Percentiles rank a stretch among this genome's conserved stretches.
Evolutionary conservation across 2,113 vertebrate species (phyloP).

Genomic region (Zingel zingel): DNA sequence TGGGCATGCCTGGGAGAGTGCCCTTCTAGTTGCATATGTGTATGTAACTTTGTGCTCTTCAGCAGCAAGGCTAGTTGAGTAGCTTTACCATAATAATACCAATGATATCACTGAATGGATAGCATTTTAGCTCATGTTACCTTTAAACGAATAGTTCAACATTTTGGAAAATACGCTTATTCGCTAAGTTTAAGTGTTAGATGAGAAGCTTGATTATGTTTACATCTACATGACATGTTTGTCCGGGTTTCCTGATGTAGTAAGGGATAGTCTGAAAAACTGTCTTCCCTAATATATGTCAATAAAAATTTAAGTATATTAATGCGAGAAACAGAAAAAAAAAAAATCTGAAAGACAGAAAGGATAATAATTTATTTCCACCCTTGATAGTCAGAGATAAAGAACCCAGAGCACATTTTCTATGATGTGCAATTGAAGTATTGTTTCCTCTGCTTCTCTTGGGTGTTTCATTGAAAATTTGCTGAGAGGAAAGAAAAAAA

Average conservation of each 20-base stretch:
- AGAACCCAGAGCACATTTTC: constrained; percentile 28
- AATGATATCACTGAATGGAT: not conserved
- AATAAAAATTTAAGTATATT: not conserved
- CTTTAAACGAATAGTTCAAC: not conserved
- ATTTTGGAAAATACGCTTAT: not conserved
- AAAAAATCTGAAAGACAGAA: not conserved
- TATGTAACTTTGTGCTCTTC: not conserved
- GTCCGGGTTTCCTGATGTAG: not conserved
- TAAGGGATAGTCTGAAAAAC: not conserved
- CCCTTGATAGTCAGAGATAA: constrained; percentile 13
- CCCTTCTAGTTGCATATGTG: not conserved
- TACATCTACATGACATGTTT: not conserved
- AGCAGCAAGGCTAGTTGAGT: not conserved
- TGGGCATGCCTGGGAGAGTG: too few relatives aligned
- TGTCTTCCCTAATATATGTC: not conserved
- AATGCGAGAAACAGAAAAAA: constrained; percentile 16
- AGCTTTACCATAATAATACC: not conserved
- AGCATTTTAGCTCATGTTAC: not conserved
- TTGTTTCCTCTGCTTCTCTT: constrained; percentile 44
- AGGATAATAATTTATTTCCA: constrained; percentile 4
- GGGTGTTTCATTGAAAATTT: constrained; percentile 51
- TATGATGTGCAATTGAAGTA: constrained; percentile 43
- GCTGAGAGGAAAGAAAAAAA: constrained; percentile 57
- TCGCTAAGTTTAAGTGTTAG: too few relatives aligned
- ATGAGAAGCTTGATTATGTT: not conserved